These are phyloP conservation scores for Callithrix jacchus DNA, from an alignment of 2,113 vertebrate genomes.

Conservation along the genomic window DNA sequence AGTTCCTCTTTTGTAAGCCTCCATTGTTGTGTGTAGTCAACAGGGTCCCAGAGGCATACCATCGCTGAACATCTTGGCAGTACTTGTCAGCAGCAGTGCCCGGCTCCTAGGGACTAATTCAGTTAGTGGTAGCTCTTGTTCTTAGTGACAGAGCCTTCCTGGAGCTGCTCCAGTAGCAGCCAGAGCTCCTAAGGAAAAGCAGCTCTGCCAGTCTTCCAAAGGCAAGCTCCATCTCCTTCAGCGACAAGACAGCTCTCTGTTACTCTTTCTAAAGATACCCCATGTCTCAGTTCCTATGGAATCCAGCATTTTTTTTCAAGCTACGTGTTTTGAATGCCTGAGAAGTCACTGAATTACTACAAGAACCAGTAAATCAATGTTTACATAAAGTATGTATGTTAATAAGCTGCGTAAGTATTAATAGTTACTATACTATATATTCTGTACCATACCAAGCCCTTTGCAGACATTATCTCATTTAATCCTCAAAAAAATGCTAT, in stretches of 20 bases:
- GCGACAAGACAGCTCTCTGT: neutral
- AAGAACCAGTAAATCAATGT: neutral
- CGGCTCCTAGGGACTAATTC: neutral
- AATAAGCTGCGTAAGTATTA: neutral
- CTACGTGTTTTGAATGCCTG: neutral
- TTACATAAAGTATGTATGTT: neutral
- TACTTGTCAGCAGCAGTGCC: neutral
- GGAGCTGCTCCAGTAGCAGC: neutral
- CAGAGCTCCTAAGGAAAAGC: neutral
- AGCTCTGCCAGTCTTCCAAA: neutral
- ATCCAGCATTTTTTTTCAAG: neutral
- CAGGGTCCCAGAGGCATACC: neutral
- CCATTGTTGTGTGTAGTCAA: neutral
- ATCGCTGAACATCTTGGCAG: neutral
- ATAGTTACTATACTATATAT: neutral
- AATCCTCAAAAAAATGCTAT: neutral
- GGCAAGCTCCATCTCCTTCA: neutral
- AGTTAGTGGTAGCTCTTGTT: neutral
- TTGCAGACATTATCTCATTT: neutral
- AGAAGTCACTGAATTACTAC: neutral
- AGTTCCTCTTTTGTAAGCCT: neutral
- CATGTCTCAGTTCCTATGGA: neutral
- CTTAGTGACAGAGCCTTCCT: neutral
- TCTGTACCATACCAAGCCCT: neutral
- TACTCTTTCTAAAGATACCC: neutral